Conservation (phyloP, 2,888 invertebrate species). For the Drosophila rellima region DNA sequence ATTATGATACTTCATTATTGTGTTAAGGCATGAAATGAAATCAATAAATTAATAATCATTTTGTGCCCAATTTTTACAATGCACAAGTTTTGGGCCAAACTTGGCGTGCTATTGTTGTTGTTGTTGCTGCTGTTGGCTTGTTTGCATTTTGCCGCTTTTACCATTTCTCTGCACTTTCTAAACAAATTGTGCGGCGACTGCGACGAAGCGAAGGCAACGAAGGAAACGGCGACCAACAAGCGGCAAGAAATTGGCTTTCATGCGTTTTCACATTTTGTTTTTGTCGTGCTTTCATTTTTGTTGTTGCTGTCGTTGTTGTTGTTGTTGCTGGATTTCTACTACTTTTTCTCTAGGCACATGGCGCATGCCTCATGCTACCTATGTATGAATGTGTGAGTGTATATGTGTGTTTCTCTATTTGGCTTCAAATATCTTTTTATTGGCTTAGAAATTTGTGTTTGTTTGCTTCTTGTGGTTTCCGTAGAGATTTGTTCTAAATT, state of each 20-base stretch:
- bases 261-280: conserved; percentile 82
- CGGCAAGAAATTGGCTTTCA: conserved; percentile 73
- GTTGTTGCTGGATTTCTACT: conserved; percentile 67
- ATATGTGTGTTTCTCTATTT: conserved; percentile 35
- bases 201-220: conserved; percentile 57
- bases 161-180: conserved; percentile 84
- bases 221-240: conserved; percentile 26
- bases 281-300: conserved; percentile 80
- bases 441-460: conserved; percentile 73
- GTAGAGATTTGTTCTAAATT: conserved; percentile 78
- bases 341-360: conserved; percentile 62
- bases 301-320: conserved; percentile 34
- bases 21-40: conserved; percentile 54
- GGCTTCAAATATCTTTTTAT: conserved; percentile 60
- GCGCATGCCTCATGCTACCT: conserved; percentile 30
- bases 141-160: conserved; percentile 83
- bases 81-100: conserved; percentile 62
- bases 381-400: conserved; percentile 31
- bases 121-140: conserved; percentile 53
- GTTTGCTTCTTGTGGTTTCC: conserved; percentile 33
- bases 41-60: conserved; percentile 76
- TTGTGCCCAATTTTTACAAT: conserved; percentile 72
- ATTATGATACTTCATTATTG: conserved; percentile 42
- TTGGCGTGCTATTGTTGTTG: conserved; percentile 28
- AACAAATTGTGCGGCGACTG: conserved; percentile 78